phyloP scores from a whole-genome alignment of 2,888 invertebrate species.

The Amorpha juglandis region DNA sequence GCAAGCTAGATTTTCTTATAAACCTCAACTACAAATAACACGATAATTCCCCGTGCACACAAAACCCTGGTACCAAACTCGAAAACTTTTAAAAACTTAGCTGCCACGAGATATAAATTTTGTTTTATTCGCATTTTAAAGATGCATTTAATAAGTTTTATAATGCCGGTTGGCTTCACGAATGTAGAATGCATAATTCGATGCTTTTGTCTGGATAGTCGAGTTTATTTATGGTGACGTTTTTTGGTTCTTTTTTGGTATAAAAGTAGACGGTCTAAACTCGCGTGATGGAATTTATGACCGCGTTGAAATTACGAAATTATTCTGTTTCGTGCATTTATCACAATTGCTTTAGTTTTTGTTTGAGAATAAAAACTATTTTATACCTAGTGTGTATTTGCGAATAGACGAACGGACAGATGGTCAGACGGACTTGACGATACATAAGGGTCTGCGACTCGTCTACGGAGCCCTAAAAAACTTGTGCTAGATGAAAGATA shows the following conservation, averaged over 20 bases:
- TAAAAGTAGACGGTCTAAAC: constrained; percentile 7
- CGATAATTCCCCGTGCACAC: not conserved
- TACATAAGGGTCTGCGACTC: too few relatives aligned
- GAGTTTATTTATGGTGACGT: constrained; percentile 1
- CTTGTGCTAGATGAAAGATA: too few relatives aligned
- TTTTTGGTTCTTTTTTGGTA: constrained; percentile 6
- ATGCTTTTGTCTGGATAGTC: constrained; percentile 4
- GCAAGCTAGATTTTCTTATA: not conserved
- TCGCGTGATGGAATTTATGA: constrained; percentile 6
- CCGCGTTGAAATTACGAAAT: constrained; percentile 23
- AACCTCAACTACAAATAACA: not conserved
- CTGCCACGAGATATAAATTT: constrained; percentile 19
- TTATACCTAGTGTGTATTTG: too few relatives aligned
- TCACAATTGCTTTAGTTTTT: not conserved
- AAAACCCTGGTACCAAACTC: constrained; percentile 26
- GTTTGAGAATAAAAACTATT: too few relatives aligned
- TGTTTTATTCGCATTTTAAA: constrained; percentile 23
- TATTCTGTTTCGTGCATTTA: constrained; percentile 14
- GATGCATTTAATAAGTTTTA: constrained; percentile 27
- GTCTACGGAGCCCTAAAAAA: too few relatives aligned
- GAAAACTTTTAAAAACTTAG: constrained; percentile 25
- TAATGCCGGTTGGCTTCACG: constrained; percentile 19
- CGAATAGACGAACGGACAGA: too few relatives aligned
- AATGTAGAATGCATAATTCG: constrained; percentile 17
- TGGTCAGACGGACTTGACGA: too few relatives aligned